These are phyloP conservation scores for Dolichallabes microphthalmus DNA, from an alignment of 2,113 vertebrate genomes.

Conservation along the genomic window DNA sequence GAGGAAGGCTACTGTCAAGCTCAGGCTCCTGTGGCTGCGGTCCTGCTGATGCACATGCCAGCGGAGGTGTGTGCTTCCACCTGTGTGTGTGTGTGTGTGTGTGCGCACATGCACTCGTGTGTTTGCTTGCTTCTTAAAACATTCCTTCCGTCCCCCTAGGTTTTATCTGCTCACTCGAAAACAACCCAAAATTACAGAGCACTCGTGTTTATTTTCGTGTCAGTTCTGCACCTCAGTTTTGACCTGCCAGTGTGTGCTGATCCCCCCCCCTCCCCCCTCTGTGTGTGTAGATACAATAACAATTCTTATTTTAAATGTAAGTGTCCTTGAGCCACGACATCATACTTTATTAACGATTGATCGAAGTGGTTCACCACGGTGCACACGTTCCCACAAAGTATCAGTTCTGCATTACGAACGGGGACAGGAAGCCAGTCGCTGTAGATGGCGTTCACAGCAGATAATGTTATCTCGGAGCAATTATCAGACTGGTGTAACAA, in stretches of 20 bases:
- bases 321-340: neutral
- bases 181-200: neutral
- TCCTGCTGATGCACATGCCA: conserved; percentile 35
- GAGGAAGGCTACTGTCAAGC: conserved; percentile 34
- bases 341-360: neutral
- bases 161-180: neutral
- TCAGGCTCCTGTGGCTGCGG: conserved; percentile 29
- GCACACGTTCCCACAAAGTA: neutral
- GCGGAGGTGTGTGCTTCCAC: conserved; percentile 2
- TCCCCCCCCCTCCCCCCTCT: neutral
- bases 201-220: too few species aligned
- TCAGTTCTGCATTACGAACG: neutral
- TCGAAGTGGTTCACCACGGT: neutral
- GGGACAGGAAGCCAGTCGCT: neutral
- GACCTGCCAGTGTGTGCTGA: neutral
- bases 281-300: neutral
- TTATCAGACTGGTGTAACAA: neutral
- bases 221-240: neutral
- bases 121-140: neutral
- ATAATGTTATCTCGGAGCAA: neutral
- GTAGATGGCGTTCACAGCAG: neutral
- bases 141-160: neutral
- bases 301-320: neutral
- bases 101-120: neutral
- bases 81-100: neutral